Evolutionary conservation across 2,888 invertebrate genomes (phyloP).

Genomic region (Cryptus viduatorius): DNA sequence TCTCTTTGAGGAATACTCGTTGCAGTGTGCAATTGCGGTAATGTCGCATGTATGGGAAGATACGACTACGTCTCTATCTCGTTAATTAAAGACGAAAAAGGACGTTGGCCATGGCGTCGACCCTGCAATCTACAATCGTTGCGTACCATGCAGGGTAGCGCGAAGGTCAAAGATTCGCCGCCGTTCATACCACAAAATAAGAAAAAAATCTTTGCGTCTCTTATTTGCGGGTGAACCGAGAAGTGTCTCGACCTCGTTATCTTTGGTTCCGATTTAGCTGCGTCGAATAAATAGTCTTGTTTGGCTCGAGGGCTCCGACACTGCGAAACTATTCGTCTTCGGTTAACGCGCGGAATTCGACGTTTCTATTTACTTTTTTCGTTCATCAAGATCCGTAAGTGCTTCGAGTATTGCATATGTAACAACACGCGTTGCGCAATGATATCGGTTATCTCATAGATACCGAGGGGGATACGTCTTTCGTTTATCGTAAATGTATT

Average conservation of each 20-base stretch:
- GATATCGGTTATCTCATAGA: slow-evolving; percentile 1
- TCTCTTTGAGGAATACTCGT: not conserved
- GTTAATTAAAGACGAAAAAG: not conserved
- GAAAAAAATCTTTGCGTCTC: slow-evolving; percentile 10
- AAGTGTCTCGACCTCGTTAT: slow-evolving; percentile 59
- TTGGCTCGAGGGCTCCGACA: slow-evolving; percentile 9
- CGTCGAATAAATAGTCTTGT: slow-evolving; percentile 54
- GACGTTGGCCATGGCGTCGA: slow-evolving; percentile 9
- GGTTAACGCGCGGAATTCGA: not conserved
- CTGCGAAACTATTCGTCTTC: slow-evolving; percentile 3
- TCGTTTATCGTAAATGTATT: slow-evolving; percentile 24
- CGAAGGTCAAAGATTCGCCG: slow-evolving; percentile 58
- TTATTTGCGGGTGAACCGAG: slow-evolving; percentile 28
- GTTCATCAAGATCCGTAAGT: slow-evolving; percentile 15
- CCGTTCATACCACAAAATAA: not conserved
- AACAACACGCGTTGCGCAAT: slow-evolving; percentile 6
- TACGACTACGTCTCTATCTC: not conserved
- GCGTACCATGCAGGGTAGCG: slow-evolving; percentile 35
- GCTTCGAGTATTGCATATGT: not conserved
- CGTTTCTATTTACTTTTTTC: not conserved
- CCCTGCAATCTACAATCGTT: slow-evolving; percentile 38
- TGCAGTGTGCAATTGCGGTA: not conserved
- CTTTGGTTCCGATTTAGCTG: slow-evolving; percentile 43
- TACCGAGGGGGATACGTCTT: not conserved
- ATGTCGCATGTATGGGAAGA: not conserved